Percentiles rank a stretch among this genome's conserved stretches.
These are phyloP conservation scores for Columba guinea DNA, from an alignment of 2,797 vertebrate species.

Conservation along the genomic window DNA sequence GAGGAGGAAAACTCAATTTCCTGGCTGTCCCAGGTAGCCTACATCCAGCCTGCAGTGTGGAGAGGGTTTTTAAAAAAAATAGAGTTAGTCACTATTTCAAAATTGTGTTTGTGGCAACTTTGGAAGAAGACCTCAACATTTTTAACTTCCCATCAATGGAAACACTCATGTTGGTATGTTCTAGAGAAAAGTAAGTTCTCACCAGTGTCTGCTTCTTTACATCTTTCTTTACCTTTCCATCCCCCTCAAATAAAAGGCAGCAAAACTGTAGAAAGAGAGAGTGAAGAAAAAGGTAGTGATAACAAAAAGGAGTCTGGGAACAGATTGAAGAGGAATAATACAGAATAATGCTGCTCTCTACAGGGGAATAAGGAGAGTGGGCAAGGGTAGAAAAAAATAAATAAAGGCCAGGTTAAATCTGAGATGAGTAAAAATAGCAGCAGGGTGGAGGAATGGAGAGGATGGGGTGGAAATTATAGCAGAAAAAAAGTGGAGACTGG, in stretches of 20 bases:
- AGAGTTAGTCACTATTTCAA: not conserved
- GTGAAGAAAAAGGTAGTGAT: not conserved
- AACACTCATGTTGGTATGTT: not conserved
- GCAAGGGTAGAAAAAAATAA: not conserved
- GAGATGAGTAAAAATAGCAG: not conserved
- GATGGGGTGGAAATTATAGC: not conserved
- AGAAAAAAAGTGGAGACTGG: not conserved
- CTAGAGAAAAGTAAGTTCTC: not conserved
- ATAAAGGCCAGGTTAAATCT: not conserved
- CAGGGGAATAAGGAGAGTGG: not conserved
- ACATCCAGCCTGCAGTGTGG: not conserved
- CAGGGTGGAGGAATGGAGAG: not conserved
- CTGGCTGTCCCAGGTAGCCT: not conserved
- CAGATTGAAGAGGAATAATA: not conserved
- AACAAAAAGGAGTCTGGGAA: not conserved
- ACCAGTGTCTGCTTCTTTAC: not conserved
- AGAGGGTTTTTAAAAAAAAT: not conserved
- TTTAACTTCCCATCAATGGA: not conserved
- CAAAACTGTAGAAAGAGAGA: not conserved
- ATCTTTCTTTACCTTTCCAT: not conserved
- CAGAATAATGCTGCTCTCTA: not conserved
- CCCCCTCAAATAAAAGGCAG: not conserved
- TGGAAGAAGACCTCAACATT: not conserved
- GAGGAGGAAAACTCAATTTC: not conserved
- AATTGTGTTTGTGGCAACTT: not conserved